Evolutionary conservation across 2,888 invertebrate genomes (phyloP).

Genomic region (Mesodorylaimus sp.): DNA sequence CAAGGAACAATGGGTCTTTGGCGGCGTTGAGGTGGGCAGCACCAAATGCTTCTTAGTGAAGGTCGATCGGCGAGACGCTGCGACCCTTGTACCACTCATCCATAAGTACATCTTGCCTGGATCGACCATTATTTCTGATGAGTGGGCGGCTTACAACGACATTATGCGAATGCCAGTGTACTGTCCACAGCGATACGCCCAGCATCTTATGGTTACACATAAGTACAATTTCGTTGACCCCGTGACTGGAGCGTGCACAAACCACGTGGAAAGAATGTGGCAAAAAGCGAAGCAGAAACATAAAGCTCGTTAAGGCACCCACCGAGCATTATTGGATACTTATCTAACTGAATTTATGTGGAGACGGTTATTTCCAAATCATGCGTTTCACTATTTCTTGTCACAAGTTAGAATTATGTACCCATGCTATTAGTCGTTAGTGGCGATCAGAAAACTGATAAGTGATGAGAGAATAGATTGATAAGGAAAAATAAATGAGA

Average conservation of each 20-base stretch:
- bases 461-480: no score
- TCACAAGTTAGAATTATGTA: no score
- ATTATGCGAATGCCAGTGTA: background rate
- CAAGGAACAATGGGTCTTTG: background rate
- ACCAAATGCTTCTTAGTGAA: background rate
- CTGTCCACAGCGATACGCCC: no score
- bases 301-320: background rate
- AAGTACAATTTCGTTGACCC: background rate
- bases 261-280: background rate
- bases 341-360: background rate
- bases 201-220: background rate
- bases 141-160: background rate
- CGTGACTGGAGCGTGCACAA: background rate
- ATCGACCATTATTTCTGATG: background rate
- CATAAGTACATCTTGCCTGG: background rate
- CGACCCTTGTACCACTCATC: background rate
- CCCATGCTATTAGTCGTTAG: no score
- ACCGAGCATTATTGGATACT: background rate
- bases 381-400: no score
- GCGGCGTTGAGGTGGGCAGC: background rate
- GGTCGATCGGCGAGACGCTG: background rate
- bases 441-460: no score
- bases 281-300: background rate
- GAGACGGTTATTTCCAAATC: background rate
- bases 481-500: no score